Conservation (phyloP, 2,113 vertebrate species). For the Telmatochromis sp. region DNA sequence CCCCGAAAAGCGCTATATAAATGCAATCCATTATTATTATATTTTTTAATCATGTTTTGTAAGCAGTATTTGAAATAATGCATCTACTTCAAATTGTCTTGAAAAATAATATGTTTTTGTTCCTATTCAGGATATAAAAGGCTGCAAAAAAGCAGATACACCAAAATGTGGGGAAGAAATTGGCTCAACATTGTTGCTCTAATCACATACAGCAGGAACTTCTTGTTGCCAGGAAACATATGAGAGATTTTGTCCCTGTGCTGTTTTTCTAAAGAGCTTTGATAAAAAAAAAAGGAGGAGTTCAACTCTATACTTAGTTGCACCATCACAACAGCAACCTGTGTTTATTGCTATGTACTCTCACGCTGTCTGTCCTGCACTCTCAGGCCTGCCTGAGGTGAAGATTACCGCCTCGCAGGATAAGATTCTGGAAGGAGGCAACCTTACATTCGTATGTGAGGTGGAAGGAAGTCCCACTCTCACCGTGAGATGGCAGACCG, state of each 20-base stretch:
- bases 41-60: background rate
- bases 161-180: background rate
- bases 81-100: background rate
- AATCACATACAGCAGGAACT: background rate
- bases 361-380: background rate
- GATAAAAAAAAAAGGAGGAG: background rate
- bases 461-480: slow-evolving; percentile 70
- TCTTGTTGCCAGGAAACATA: slow-evolving; percentile 45
- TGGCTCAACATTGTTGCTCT: background rate
- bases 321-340: background rate
- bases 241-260: background rate
- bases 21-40: no score
- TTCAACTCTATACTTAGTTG: background rate
- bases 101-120: background rate
- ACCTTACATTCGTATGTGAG: slow-evolving; percentile 68
- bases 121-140: background rate
- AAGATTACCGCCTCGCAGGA: slow-evolving; percentile 22
- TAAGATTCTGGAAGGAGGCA: slow-evolving; percentile 65
- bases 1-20: no score
- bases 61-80: background rate
- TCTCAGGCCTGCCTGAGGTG: slow-evolving; percentile 68
- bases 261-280: background rate
- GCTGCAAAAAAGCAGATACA: background rate
- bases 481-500: slow-evolving; percentile 58
- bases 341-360: background rate